Base-by-base conservation (phyloP, 1,140 invertebrate genomes). In the Drosophila willistoni region DNA sequence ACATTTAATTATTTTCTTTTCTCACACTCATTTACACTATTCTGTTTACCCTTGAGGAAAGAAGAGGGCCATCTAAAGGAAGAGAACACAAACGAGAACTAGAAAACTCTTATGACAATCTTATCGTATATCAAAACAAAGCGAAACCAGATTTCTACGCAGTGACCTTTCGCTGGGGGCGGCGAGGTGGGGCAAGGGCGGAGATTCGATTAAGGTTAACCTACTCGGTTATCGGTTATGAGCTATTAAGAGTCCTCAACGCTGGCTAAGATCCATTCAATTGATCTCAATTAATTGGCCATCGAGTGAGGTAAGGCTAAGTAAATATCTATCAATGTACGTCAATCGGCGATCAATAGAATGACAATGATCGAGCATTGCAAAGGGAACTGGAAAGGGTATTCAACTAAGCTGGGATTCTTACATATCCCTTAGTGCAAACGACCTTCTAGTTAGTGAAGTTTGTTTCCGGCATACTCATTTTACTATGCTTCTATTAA, bases 131-230 rank as follows among this genome's bases (percentile, higher is more conserved):
- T 39, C 17, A 47, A 47, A 57, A 44, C 62, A 62, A 84, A 69
- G 54, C 66, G 13, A 64, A 82, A 68, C 75, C 80, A 75, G 82
- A 86, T 86, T 70, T 78, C 70, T 64, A 75, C 63, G 68, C 63
- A 85, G 62, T 66, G 78, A 86, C 63, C 81, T 68, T 59, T 68
- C 61, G 10, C 36, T 14, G n/a, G 7, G 17, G 9, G 14, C 7
- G 34, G 34, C 10, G 7, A 29, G 34, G 34, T 6, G 34, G 34
- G 34, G 34, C 10, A 6, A 1, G 4, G 36, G 12, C 51, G 59
- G 39, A 59, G 64, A 68, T 77, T 66, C 70, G 63, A 84, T 85
- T 85, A 77, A 72, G 71, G 68, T 68, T 86, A 87, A 87, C 79
- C 79, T 76, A 66, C 64, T 68, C 36, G 36, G 36, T 85, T 85